Evolutionary conservation across 2,888 invertebrate species (phyloP).

Genomic region (Nemotelus pantherinus): DNA sequence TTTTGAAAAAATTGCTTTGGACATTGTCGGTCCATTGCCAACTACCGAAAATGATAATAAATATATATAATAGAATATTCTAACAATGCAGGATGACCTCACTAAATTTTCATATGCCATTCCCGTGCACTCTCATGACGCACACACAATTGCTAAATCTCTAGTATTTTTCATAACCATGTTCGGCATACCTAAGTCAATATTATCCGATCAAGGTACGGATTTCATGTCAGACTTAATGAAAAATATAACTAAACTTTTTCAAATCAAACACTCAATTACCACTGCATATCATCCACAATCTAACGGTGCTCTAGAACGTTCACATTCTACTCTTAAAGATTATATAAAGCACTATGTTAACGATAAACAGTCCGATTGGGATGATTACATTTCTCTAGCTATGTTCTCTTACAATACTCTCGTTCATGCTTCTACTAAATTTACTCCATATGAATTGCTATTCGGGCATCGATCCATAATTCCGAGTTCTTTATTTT

Average conservation of each 20-base stretch:
- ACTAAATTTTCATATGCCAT: conserved; percentile 57
- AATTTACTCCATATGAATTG: too few species aligned
- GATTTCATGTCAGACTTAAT: conserved; percentile 51
- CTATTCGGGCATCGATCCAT: too few species aligned
- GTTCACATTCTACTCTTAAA: conserved; percentile 12
- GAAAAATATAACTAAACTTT: conserved; percentile 56
- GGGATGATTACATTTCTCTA: conserved; percentile 19
- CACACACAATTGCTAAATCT: conserved; percentile 54
- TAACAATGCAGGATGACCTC: conserved; percentile 58
- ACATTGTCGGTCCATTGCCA: conserved; percentile 56
- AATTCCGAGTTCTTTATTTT: too few species aligned
- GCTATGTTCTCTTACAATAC: too few species aligned
- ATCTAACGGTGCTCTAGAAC: conserved; percentile 24
- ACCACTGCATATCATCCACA: conserved; percentile 26
- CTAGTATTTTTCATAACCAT: background rate
- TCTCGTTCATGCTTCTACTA: too few species aligned
- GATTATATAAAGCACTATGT: conserved; percentile 4
- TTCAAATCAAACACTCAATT: conserved; percentile 52
- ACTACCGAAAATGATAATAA: conserved; percentile 53
- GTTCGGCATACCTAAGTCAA: conserved; percentile 45
- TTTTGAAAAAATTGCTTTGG: conserved; percentile 55
- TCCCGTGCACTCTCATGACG: conserved; percentile 56
- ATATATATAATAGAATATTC: too few species aligned
- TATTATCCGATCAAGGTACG: conserved; percentile 46
- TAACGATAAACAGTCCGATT: background rate